Evolutionary conservation across 2,797 vertebrate species (phyloP), one percentile per base, ranked within the genome.

Genomic region (Cynodonichthys magdalenae): DNA sequence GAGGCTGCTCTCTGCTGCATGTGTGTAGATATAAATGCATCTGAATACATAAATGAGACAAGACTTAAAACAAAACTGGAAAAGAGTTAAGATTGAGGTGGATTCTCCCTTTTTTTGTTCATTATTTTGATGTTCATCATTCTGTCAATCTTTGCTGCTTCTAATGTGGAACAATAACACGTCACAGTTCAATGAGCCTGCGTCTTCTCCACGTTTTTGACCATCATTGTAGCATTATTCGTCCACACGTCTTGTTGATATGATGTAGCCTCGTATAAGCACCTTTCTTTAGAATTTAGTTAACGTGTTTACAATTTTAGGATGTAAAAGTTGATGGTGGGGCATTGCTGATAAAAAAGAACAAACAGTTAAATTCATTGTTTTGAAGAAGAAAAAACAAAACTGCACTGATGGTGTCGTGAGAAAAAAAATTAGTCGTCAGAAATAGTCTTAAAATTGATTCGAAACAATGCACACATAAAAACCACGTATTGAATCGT

Each of bases 1-100:
- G 57, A 90, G 86, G 90, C 89, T 90, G 88, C 90, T 90, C 86
- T 84, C 75, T 78, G 90, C 90, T 80, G 73, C 60, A 53, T 54
- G 81, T 72, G 66, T 65, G 68, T 69, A 65, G 42, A 61, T 42
- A 70, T 53, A 69, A 41, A 63, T 51, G 63, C 20, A 59, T 45
- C 53, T n/a, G 4, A 67, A 49, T 17, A 34, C 46, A 50, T 20
- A 55, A 58, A 57, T 28, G 19, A 47, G 18, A n/a, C 48, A 46
- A 28, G 5, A 7, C 20, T 20, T 29, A n/a, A 27, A 20, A 54
- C 50, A 41, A 61, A 59, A 49, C 20, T 31, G 45, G 62, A 42
- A 63, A 50, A 66, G 45, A 48, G 29, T 52, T 20, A 24, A 42
- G 15, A 31, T 15, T 39, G 36, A 39, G 36, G 36, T 39, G 36